These are phyloP conservation scores for Corythornis vintsioides DNA, from an alignment of 2,113 vertebrate genomes.

Conservation along the genomic window DNA sequence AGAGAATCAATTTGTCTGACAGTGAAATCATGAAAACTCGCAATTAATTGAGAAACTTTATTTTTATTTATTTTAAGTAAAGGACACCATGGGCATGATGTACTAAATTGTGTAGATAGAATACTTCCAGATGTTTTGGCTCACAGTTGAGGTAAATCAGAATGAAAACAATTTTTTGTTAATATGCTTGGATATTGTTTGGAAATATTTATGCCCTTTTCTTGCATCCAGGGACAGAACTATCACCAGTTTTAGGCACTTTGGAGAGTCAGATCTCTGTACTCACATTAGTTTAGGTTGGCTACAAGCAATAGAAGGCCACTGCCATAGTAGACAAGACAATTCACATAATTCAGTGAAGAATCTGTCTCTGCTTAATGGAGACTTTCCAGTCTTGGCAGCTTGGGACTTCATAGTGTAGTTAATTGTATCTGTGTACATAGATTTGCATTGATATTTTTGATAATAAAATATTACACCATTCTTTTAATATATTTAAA, in stretches of 20 bases:
- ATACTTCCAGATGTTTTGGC: neutral
- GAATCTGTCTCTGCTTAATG: neutral
- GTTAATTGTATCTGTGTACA: fast-evolving
- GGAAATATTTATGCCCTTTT: neutral
- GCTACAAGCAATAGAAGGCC: neutral
- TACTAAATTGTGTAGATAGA: neutral
- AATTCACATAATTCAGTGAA: neutral
- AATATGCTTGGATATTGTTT: neutral
- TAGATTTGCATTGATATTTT: neutral
- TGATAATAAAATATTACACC: neutral
- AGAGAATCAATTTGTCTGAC: constrained; percentile 56
- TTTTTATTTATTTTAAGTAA: constrained; percentile 38
- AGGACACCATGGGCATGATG: neutral
- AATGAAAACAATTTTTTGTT: neutral
- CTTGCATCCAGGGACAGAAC: neutral
- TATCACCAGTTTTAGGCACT: neutral
- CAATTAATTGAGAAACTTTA: constrained; percentile 39
- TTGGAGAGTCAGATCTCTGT: neutral
- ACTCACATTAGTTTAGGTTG: neutral
- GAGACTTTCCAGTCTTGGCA: neutral
- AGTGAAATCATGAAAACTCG: neutral
- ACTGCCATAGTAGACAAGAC: fast-evolving
- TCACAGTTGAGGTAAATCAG: neutral
- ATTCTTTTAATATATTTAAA: neutral
- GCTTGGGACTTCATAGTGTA: neutral